Base-by-base conservation (phyloP, 2,113 vertebrate genomes). In the Melanocharis versteri region DNA sequence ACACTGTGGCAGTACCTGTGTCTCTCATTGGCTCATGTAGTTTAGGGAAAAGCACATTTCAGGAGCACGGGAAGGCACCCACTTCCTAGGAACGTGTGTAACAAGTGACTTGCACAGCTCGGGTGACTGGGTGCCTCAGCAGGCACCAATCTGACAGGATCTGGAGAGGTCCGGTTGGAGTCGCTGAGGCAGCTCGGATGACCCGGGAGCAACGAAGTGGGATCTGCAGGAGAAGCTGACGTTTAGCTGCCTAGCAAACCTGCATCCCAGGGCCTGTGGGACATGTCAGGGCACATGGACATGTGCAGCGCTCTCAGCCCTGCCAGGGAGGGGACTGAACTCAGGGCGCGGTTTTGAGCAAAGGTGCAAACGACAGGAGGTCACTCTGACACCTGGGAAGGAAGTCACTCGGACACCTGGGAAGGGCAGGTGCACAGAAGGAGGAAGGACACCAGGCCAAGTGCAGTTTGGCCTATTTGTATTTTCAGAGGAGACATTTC, bases 11-110 rank as follows among this genome's bases (percentile, higher is more conserved):
- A 3, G 44, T 51, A 15, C 35, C 40, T 3, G 22, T 13, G 6
- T 14, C 26, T 53, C n/a, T 9, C 0, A 0, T 16, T 24, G 11
- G 66, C 17, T 81, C 23, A 6, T 0, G 0, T 0, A 33, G 64
- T 54, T 35, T 0, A 72, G 50, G 23, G 31, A 53, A 44, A 64
- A 50, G 35, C 47, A 9, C 10, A 1, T 51, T 60, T 21, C 14
- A 16, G 76, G 47, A 58, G 17, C 57, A 45, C 0, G 3, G n/a
- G 8, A 40, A 44, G 73, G 47, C 42, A 21, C 62, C 5, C 2
- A 0, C 15, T 5, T 10, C 58, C 2, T 6, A 18, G 21, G 58
- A 39, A 15, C 2, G 37, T 44, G 42, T 30, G 0, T 3, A 11
- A 37, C 35, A 5, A 51, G 58, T 2, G 53, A 15, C 21, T 21